phyloP scores from a whole-genome alignment of 2,888 invertebrate genomes.

The Margaritifera margaritifera region DNA sequence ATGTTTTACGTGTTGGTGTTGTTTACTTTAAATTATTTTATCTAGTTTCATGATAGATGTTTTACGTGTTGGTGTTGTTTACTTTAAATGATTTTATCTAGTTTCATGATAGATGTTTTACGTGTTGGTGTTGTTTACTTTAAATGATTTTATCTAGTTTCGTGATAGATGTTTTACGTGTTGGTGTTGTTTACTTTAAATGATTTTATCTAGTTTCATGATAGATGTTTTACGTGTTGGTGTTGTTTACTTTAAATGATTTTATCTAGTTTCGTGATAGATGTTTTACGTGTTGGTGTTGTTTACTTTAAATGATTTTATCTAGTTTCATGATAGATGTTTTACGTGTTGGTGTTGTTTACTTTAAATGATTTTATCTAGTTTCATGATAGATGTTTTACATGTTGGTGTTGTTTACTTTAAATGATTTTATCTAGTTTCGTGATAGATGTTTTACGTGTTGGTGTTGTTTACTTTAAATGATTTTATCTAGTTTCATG shows the following conservation, averaged over 20 bases:
- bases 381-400: neutral
- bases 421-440: too few species aligned
- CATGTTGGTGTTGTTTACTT: neutral
- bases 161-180: neutral
- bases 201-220: too few species aligned
- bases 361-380: too few species aligned
- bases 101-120: neutral
- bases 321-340: too few species aligned
- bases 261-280: too few species aligned
- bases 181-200: neutral
- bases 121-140: neutral
- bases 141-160: too few species aligned
- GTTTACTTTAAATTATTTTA: too few species aligned
- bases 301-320: too few species aligned
- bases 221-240: neutral
- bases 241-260: too few species aligned
- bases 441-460: neutral
- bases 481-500: too few species aligned
- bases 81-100: too few species aligned
- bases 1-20: neutral
- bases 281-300: neutral
- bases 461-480: neutral
- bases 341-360: neutral
- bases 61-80: neutral
- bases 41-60: too few species aligned